Percentiles rank a stretch among this genome's conserved stretches.
Conservation (phyloP, 2,888 invertebrate species). For the Abscondita cerata region DNA sequence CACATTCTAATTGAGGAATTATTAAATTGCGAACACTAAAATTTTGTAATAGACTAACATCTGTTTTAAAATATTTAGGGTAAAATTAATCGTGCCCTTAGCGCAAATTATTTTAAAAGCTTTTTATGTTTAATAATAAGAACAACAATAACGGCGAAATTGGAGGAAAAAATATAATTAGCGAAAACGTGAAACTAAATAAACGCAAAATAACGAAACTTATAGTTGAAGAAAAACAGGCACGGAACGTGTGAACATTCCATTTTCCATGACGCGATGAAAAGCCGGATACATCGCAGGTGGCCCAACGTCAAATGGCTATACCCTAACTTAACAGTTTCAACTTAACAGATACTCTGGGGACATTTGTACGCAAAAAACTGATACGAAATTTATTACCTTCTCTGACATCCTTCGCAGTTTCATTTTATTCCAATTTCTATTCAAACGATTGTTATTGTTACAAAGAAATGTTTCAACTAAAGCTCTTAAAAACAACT, state of each 20-base stretch:
- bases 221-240: slow-evolving; percentile 28
- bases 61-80: slow-evolving; percentile 37
- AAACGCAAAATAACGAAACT: slow-evolving; percentile 31
- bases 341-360: slow-evolving; percentile 28
- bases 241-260: slow-evolving; percentile 28
- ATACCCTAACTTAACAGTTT: slow-evolving; percentile 31
- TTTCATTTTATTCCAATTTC: slow-evolving; percentile 13
- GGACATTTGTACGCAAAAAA: slow-evolving; percentile 25
- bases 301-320: slow-evolving; percentile 40
- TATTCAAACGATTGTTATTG: slow-evolving; percentile 17
- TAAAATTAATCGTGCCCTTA: slow-evolving; percentile 15
- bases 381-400: slow-evolving; percentile 22
- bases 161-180: slow-evolving; percentile 22
- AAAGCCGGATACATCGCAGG: slow-evolving; percentile 41
- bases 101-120: slow-evolving; percentile 13
- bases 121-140: too few species aligned
- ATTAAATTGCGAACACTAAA: slow-evolving; percentile 48
- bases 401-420: slow-evolving; percentile 8
- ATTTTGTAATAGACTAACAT: slow-evolving; percentile 46
- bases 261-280: slow-evolving; percentile 33
- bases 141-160: slow-evolving; percentile 1
- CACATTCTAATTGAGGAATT: slow-evolving; percentile 57
- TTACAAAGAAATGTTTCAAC: background rate
- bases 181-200: slow-evolving; percentile 29
- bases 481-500: too few species aligned